Conservation (phyloP, 1,140 invertebrate genomes). For the Chymomyza costata region DNA sequence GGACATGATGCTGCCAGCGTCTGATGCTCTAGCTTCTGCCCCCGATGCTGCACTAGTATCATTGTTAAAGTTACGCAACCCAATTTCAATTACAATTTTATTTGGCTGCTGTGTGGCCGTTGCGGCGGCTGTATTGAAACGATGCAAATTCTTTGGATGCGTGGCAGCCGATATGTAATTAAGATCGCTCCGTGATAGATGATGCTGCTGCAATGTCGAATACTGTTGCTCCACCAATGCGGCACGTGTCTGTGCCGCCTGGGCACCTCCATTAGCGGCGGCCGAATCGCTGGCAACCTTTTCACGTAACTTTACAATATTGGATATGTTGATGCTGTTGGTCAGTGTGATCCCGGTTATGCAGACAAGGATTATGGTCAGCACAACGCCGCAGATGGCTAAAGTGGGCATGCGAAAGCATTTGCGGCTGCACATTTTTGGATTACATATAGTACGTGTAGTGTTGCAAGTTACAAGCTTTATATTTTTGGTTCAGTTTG, state of each 20-base stretch:
- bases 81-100: constrained; percentile 71
- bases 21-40: background rate
- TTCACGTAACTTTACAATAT: constrained; percentile 67
- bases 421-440: constrained; percentile 69
- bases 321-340: constrained; percentile 73
- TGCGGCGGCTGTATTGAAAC: constrained; percentile 27
- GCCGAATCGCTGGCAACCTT: constrained; percentile 73
- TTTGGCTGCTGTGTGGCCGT: constrained; percentile 27
- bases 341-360: constrained; percentile 73
- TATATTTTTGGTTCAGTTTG: background rate
- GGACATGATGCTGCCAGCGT: constrained; percentile 13
- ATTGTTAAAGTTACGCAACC: constrained; percentile 30
- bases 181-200: constrained; percentile 65
- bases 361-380: constrained; percentile 73
- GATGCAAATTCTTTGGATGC: constrained; percentile 66
- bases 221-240: constrained; percentile 69
- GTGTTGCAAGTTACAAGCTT: background rate
- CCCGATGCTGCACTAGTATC: constrained; percentile 2
- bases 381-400: constrained; percentile 68
- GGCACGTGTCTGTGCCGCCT: constrained; percentile 64
- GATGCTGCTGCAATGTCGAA: constrained; percentile 67
- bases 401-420: constrained; percentile 73
- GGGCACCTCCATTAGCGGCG: constrained; percentile 62
- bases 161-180: constrained; percentile 65
- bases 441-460: background rate